Evolutionary conservation across 2,888 invertebrate genomes (phyloP).

Genomic region (Frankliniella intonsa): DNA sequence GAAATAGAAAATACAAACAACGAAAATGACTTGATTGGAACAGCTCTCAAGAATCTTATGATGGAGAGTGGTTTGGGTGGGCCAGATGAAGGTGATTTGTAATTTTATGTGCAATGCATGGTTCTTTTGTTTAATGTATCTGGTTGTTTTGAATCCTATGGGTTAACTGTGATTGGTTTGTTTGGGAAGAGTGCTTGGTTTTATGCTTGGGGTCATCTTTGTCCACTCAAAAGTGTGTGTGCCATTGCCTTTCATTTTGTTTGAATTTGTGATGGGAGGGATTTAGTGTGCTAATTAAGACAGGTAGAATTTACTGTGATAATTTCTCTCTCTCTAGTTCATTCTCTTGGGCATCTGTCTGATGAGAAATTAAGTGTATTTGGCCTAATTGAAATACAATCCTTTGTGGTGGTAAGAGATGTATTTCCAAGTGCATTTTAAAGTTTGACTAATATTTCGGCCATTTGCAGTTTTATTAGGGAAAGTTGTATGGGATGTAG

Average conservation of each 20-base stretch:
- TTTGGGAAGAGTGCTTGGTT: background rate
- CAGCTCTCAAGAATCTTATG: constrained; percentile 33
- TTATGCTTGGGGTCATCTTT: background rate
- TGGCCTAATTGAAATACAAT: no score
- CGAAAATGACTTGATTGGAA: constrained; percentile 32
- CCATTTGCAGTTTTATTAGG: background rate
- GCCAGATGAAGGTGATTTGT: constrained; percentile 23
- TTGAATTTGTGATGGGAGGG: background rate
- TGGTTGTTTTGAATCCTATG: background rate
- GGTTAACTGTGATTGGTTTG: background rate
- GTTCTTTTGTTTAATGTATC: background rate
- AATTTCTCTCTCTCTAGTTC: no score
- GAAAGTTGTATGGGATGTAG: background rate
- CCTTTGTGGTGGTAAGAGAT: no score
- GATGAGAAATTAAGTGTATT: no score
- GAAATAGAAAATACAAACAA: background rate
- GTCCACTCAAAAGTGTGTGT: background rate
- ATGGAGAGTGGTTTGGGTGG: constrained; percentile 34
- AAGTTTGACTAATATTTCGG: no score
- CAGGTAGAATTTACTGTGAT: no score
- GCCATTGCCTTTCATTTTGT: background rate
- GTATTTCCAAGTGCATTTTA: no score
- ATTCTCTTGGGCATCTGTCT: no score
- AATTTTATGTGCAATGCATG: background rate
- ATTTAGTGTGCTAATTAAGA: background rate